Percentiles rank a stretch among this genome's conserved stretches.
Conservation (phyloP, 2,113 vertebrate species). For the Merops nubicus region DNA sequence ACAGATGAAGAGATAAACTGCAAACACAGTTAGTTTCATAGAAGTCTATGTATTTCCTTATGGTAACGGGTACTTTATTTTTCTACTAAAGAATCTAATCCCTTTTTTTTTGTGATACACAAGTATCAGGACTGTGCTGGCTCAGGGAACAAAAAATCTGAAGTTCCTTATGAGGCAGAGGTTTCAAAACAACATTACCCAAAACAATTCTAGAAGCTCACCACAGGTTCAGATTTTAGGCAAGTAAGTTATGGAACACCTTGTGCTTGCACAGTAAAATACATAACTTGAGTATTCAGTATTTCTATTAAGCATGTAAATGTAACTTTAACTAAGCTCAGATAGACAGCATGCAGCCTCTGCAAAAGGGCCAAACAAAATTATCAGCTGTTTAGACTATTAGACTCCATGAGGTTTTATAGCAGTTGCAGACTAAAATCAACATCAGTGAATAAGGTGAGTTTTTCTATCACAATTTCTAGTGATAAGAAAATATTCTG, state of each 20-base stretch:
- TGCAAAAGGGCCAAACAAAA: not conserved
- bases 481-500: not conserved
- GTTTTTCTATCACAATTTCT: not conserved
- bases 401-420: not conserved
- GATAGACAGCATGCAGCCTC: not conserved
- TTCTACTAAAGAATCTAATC: not conserved
- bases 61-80: not conserved
- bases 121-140: not conserved
- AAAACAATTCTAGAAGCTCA: not conserved
- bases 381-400: not conserved
- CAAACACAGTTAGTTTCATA: not conserved
- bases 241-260: not conserved
- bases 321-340: not conserved
- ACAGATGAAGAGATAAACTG: not conserved
- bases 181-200: not conserved
- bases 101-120: not conserved
- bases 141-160: not conserved
- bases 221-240: not conserved
- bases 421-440: not conserved
- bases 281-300: not conserved
- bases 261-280: not conserved
- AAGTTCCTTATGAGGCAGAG: not conserved
- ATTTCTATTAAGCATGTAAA: not conserved
- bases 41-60: not conserved
- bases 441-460: not conserved